These are phyloP conservation scores for Acanthopagrus latus DNA, from an alignment of 2,797 vertebrate species.

Conservation along the genomic window DNA sequence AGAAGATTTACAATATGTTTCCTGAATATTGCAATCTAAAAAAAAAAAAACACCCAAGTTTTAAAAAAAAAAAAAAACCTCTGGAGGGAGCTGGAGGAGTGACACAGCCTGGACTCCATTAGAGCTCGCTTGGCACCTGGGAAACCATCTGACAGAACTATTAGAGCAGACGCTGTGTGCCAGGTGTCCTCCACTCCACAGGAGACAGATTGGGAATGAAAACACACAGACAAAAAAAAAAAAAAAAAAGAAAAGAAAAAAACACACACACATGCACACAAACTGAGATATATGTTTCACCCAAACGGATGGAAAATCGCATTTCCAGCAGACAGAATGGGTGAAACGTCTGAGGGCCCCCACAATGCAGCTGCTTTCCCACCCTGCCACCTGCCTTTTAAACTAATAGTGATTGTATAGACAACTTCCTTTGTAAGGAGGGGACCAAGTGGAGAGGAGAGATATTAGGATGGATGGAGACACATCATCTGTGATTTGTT, in stretches of 20 bases:
- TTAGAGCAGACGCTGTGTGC: slow-evolving; percentile 72
- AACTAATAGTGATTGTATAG: slow-evolving; percentile 87
- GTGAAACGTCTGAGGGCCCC: slow-evolving; percentile 75
- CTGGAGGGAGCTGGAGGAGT: background rate
- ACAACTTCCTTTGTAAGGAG: slow-evolving; percentile 82
- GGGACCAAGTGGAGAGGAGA: slow-evolving; percentile 75
- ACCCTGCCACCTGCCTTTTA: slow-evolving; percentile 87
- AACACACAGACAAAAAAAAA: slow-evolving; percentile 40
- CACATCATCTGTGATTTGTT: slow-evolving; percentile 74
- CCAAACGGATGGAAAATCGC: slow-evolving; percentile 81
- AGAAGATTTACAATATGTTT: background rate
- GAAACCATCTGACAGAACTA: slow-evolving; percentile 49
- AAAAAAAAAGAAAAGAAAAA: too few species aligned
- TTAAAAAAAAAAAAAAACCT: slow-evolving; percentile 31
- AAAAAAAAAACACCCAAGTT: slow-evolving; percentile 17
- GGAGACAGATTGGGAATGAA: slow-evolving; percentile 78
- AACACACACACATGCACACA: slow-evolving; percentile 37
- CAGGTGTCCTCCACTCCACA: slow-evolving; percentile 78
- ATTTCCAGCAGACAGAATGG: slow-evolving; percentile 85
- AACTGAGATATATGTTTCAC: slow-evolving; percentile 69
- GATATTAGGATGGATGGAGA: slow-evolving; percentile 85
- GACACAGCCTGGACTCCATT: slow-evolving; percentile 19
- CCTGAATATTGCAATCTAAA: background rate
- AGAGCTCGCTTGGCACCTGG: slow-evolving; percentile 58
- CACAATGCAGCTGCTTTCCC: slow-evolving; percentile 84